Evolutionary conservation across 2,888 invertebrate genomes (phyloP).

Genomic region (Falcaria lacertinaria): DNA sequence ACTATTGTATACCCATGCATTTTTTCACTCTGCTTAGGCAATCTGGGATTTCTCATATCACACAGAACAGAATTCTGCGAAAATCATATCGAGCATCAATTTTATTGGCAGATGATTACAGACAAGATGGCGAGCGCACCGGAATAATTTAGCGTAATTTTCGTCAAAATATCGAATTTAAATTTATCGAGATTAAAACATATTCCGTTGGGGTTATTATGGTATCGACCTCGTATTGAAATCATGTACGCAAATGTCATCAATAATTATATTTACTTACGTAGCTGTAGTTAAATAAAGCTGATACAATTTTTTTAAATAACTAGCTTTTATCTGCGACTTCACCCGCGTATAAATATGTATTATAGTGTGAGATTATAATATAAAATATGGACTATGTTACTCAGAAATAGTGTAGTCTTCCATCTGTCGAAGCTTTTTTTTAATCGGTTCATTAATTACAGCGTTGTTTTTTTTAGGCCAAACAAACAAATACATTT

Average conservation of each 20-base stretch:
- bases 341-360: too few species aligned
- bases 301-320: too few species aligned
- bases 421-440: too few species aligned
- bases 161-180: slow-evolving; percentile 44
- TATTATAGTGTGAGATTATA: too few species aligned
- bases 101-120: slow-evolving; percentile 46
- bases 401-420: too few species aligned
- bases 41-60: slow-evolving; percentile 22
- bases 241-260: not conserved
- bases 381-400: too few species aligned
- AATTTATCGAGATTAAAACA: slow-evolving; percentile 51
- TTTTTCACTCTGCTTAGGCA: slow-evolving; percentile 11
- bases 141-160: slow-evolving; percentile 50
- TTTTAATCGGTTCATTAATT: too few species aligned
- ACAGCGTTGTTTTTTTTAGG: too few species aligned
- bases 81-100: slow-evolving; percentile 45
- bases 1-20: not conserved
- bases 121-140: slow-evolving; percentile 29
- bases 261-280: not conserved
- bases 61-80: slow-evolving; percentile 39
- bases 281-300: too few species aligned
- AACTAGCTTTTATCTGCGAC: too few species aligned
- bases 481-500: too few species aligned
- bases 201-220: slow-evolving; percentile 32
- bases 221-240: slow-evolving; percentile 13